Conservation (phyloP, 2,113 vertebrate genomes). For the Seriola aureovittata region DNA sequence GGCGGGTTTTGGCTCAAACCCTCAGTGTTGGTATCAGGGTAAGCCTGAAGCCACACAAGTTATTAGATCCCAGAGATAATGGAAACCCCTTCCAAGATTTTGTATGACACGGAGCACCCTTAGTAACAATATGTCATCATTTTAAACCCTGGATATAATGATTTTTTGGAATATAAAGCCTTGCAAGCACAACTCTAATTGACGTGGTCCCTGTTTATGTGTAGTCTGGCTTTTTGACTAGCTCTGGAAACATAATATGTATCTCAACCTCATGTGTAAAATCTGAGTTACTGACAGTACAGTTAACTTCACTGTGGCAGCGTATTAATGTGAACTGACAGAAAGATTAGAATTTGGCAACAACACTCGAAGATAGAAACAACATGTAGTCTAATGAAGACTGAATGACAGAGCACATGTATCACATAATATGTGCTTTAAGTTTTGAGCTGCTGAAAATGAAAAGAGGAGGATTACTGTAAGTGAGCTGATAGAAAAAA, state of each 20-base stretch:
- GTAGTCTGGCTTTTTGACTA: slow-evolving; percentile 32
- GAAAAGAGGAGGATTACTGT: slow-evolving; percentile 19
- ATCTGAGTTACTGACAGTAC: not conserved
- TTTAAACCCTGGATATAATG: slow-evolving; percentile 45
- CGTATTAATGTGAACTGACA: slow-evolving; percentile 28
- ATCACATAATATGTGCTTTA: slow-evolving; percentile 2
- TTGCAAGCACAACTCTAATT: slow-evolving; percentile 48
- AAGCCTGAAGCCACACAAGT: not conserved
- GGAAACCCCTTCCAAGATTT: slow-evolving; percentile 38
- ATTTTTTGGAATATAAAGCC: slow-evolving; percentile 53
- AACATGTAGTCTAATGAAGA: slow-evolving; percentile 9
- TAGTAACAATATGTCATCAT: slow-evolving; percentile 21
- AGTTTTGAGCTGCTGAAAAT: slow-evolving; percentile 24
- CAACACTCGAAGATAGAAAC: slow-evolving; percentile 35
- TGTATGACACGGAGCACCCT: slow-evolving; percentile 57
- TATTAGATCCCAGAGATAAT: slow-evolving; percentile 41
- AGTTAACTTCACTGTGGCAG: slow-evolving; percentile 31
- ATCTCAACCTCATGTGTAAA: not conserved
- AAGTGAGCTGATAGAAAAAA: slow-evolving; percentile 18
- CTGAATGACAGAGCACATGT: slow-evolving; percentile 25
- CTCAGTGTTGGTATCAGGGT: slow-evolving; percentile 9
- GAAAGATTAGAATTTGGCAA: slow-evolving; percentile 66
- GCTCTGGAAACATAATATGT: slow-evolving; percentile 27
- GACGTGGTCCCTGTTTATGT: slow-evolving; percentile 61
- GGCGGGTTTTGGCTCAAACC: not conserved